Evolutionary conservation across 2,797 vertebrate species (phyloP).

Genomic region (Austrolebias charrua): DNA sequence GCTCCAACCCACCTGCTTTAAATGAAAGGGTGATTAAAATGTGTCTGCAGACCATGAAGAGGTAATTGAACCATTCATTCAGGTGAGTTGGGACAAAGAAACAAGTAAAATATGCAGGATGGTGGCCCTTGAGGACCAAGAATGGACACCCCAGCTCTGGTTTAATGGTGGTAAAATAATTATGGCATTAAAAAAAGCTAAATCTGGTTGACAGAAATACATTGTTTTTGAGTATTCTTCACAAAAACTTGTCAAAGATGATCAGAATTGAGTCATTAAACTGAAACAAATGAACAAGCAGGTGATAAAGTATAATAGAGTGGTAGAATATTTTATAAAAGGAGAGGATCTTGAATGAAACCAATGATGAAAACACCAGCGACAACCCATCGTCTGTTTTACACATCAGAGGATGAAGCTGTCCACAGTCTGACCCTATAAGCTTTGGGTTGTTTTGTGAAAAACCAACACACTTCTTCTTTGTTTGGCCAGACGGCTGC

Average conservation of each 20-base stretch:
- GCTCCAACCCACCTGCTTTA: too few relatives aligned
- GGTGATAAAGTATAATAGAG: neutral
- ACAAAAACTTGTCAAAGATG: neutral
- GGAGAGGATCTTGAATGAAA: constrained; percentile 34
- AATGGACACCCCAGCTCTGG: too few relatives aligned
- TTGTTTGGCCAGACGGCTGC: constrained; percentile 36
- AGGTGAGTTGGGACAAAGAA: too few relatives aligned
- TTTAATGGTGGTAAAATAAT: neutral
- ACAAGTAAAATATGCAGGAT: too few relatives aligned
- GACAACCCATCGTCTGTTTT: constrained; percentile 54
- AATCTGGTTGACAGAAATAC: neutral
- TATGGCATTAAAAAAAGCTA: neutral
- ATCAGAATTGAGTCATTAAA: constrained; percentile 1
- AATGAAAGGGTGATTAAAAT: too few relatives aligned
- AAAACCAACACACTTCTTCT: constrained; percentile 56
- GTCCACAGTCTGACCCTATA: constrained; percentile 33
- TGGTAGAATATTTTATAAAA: neutral
- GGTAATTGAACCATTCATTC: too few relatives aligned
- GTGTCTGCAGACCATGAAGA: too few relatives aligned
- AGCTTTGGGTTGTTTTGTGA: constrained; percentile 51
- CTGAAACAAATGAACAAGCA: constrained; percentile 4
- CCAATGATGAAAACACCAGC: constrained; percentile 24
- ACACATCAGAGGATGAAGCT: constrained; percentile 52
- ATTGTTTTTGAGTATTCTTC: neutral
- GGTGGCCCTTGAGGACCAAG: too few relatives aligned